Evolutionary conservation across 2,797 vertebrate genomes (phyloP), one percentile per base, ranked within the genome.

Genomic region (Megaceryle alcyon): DNA sequence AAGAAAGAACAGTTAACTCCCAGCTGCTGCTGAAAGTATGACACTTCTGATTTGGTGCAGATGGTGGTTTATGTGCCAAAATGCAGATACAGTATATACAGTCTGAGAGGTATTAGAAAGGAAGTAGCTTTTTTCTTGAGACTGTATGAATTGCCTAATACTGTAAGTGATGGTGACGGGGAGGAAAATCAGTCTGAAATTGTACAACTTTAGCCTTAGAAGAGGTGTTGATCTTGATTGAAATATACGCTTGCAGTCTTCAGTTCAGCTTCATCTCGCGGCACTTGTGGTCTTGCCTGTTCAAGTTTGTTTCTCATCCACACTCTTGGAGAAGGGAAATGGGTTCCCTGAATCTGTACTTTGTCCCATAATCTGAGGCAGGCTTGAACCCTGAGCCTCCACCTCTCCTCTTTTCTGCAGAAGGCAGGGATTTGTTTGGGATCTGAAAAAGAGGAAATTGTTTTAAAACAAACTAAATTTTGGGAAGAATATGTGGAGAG

Each of bases 1-100:
- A 82, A 96, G 84, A 95, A 85, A 61, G 93, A 95, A 48, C 77
- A 82, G 89, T 90, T 85, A 88, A 96, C 92, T 97, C 69, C 73
- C 91, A 94, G 94, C 90, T 94, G 82, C 83, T 78, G 60, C 61
- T 91, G 60, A 89, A 85, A 71, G 69, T 80, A 87, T 1, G 15
- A 80, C 63, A 75, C 44, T 86, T 64, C 66, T 96, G n/a, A 92
- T 91, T 71, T 76, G 70, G 70, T 76, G 49, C 96, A 95, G 77
- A 68, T 95, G 91, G 71, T 12, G 29, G 22, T 76, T 82, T 82
- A 51, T 79, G 68, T 86, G 87, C 68, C 92, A 93, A 78, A 88
- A 97, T 88, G 43, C 48, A 93, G 91, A 93, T 94, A 66, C 10
- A 68, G 48, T 84, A 35, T 76, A 31, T 54, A 65, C 37, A 75